Base-by-base conservation (phyloP, 2,113 vertebrate genomes). In the Galbula dea region DNA sequence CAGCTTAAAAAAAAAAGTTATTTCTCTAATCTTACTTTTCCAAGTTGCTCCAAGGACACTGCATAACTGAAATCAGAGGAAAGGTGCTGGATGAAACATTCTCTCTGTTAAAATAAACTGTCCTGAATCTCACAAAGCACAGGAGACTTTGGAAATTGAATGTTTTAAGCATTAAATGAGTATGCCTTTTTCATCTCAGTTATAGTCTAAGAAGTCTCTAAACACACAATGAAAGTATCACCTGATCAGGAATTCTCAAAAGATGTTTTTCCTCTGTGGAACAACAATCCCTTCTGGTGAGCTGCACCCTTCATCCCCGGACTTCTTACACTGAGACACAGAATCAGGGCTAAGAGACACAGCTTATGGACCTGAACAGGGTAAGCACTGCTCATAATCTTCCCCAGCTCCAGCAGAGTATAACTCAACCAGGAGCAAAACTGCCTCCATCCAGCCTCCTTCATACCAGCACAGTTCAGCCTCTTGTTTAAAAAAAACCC, bases 261-360 rank as follows among this genome's bases (percentile, higher is more conserved):
- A 55, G n/a, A 34, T 2, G 0, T 12, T 68, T 74, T 19, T 4
- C 4, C 26, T 10, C 27, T 2, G 0, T 5, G 16, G 24, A 90
- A 58, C 3, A 81, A 57, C 6, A 88, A 74, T 23, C 16, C 37
- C 22, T 43, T 73, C 51, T 34, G 15, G 29, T 27, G 21, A 51
- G 23, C 32, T 57, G 18, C 48, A 58, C 51, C 32, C 29, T 86
- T 22, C 26, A 23, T 6, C 55, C 15, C 2, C 2, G 29, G 16
- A 34, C 46, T 67, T 37, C 37, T 22, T 2, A 18, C 23, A 19
- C 6, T 4, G 15, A 48, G 17, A 66, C 27, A 22, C 2, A 1
- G 43, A 45, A 36, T 13, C 0, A 9, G 9, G 9, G 6, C 21
- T 24, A 2, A 68, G 15, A 34, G 39, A 41, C 1, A 16, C 52